These are phyloP conservation scores for Plumapathes pennacea DNA, from an alignment of 92 coral and sea anemone genomes.

Conservation along the genomic window DNA sequence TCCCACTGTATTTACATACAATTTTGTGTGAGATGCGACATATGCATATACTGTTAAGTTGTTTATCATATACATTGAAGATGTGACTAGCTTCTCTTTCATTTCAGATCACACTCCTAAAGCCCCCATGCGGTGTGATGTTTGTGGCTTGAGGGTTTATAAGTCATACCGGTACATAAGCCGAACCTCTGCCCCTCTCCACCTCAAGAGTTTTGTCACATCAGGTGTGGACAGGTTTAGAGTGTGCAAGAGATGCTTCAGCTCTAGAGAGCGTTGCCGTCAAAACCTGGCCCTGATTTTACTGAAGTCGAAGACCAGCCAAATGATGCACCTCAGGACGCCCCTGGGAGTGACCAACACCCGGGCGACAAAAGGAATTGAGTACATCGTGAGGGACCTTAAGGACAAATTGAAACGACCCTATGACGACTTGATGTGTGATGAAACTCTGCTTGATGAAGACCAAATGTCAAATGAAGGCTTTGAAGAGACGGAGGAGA, in stretches of 20 bases:
- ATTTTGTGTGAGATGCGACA: no score
- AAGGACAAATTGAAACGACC: slow-evolving; percentile 56
- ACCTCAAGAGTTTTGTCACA: slow-evolving; percentile 75
- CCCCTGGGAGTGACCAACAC: slow-evolving; percentile 90
- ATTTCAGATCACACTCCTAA: slow-evolving; percentile 2
- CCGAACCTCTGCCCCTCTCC: slow-evolving; percentile 78
- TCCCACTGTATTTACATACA: neutral
- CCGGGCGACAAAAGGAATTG: slow-evolving; percentile 76
- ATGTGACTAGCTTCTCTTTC: no score
- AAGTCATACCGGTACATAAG: slow-evolving; percentile 91
- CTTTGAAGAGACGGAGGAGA: slow-evolving; percentile 65
- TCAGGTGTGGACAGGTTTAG: slow-evolving; percentile 77
- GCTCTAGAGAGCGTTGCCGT: slow-evolving; percentile 88
- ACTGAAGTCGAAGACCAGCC: slow-evolving; percentile 75
- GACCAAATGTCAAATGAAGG: no score
- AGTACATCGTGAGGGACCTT: slow-evolving; percentile 76
- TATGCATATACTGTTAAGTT: no score
- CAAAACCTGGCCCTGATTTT: slow-evolving; percentile 87
- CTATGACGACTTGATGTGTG: slow-evolving; percentile 79
- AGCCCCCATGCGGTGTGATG: slow-evolving; percentile 83
- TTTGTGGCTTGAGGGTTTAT: slow-evolving; percentile 86
- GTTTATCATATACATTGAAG: no score
- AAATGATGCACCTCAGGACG: slow-evolving; percentile 77
- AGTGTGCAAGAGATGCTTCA: slow-evolving; percentile 89
- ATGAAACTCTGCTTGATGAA: slow-evolving; percentile 80